phyloP scores from a whole-genome alignment of 2,113 vertebrate genomes.

The Lontra canadensis region DNA sequence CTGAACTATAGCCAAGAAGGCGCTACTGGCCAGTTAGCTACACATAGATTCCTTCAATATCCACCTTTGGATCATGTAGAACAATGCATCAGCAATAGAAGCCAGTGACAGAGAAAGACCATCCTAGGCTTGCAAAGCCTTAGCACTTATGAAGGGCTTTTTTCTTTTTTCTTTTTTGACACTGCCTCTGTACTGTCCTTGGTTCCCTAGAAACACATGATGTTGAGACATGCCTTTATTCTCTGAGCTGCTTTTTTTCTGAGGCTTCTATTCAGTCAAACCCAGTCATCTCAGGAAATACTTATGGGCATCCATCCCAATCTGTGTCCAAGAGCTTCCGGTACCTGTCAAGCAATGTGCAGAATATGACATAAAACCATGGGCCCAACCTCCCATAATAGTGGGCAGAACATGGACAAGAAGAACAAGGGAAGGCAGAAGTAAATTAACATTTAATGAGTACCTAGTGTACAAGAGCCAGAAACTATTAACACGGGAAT shows the following conservation, averaged over 20 bases:
- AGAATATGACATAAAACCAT: not conserved
- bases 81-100: not conserved
- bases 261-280: not conserved
- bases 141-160: not conserved
- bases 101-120: not conserved
- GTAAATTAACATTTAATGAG: conserved; percentile 8
- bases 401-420: not conserved
- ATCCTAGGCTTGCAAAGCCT: not conserved
- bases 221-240: not conserved
- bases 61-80: not conserved
- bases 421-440: not conserved
- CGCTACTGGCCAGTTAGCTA: not conserved
- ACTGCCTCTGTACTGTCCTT: not conserved
- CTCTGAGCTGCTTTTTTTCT: not conserved
- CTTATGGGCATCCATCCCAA: not conserved
- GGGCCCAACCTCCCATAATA: not conserved
- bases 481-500: not conserved
- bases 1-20: not conserved
- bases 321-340: not conserved
- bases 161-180: not conserved
- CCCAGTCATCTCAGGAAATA: not conserved
- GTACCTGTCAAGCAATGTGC: not conserved
- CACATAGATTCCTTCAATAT: not conserved
- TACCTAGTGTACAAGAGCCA: not conserved
- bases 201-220: not conserved